Conservation (phyloP, 2,888 invertebrate genomes). For the Griposia aprilina region DNA sequence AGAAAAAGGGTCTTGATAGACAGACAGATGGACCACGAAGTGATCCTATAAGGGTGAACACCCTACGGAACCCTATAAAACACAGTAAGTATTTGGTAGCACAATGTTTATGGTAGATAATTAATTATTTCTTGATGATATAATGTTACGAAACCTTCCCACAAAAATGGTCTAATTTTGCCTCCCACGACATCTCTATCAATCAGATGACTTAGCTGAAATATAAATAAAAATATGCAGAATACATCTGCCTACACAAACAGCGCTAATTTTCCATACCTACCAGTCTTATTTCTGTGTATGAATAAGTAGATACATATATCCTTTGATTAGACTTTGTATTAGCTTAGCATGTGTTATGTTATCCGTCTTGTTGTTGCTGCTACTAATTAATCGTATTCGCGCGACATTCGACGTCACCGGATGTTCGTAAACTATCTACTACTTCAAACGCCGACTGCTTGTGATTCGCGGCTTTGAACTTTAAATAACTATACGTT, state of each 20-base stretch:
- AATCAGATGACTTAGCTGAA: slow-evolving; percentile 37
- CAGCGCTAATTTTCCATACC: not conserved
- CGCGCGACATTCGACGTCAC: slow-evolving; percentile 37
- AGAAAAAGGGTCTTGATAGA: not conserved
- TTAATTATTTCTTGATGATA: slow-evolving; percentile 1
- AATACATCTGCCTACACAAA: slow-evolving; percentile 6
- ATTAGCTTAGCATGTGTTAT: slow-evolving; percentile 31
- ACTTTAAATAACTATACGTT: slow-evolving; percentile 43
- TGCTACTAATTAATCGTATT: slow-evolving; percentile 52
- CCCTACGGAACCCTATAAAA: not conserved
- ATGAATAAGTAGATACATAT: not conserved
- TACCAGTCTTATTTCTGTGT: not conserved
- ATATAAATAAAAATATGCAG: slow-evolving; percentile 9
- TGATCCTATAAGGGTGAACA: not conserved
- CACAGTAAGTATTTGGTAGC: not conserved
- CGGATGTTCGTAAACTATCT: slow-evolving; percentile 50
- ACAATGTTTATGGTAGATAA: not conserved
- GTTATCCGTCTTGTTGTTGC: slow-evolving; percentile 34
- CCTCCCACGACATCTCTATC: slow-evolving; percentile 21
- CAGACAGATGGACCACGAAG: not conserved
- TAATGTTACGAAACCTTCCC: slow-evolving; percentile 1
- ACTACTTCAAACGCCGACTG: slow-evolving; percentile 51
- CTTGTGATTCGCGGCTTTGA: slow-evolving; percentile 49
- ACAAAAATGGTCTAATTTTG: slow-evolving; percentile 3
- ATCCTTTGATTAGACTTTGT: not conserved